These are phyloP conservation scores for Gastrophysa polygoni DNA, from an alignment of 2,888 invertebrate genomes.

Conservation along the genomic window DNA sequence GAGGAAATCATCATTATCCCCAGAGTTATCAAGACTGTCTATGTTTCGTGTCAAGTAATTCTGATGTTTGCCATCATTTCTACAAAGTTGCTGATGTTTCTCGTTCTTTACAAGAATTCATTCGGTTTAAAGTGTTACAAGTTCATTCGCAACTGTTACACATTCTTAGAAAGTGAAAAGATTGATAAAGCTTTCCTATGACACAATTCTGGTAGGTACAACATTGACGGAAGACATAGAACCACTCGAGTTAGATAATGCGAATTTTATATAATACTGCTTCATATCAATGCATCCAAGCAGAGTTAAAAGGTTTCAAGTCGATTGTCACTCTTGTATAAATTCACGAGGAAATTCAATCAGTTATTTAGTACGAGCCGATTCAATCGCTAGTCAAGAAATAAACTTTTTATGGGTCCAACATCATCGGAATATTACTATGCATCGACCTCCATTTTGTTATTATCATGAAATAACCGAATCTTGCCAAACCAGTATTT, in stretches of 20 bases:
- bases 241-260: conserved; percentile 21
- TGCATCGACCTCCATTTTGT: neutral
- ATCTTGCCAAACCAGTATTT: neutral
- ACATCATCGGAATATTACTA: neutral
- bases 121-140: conserved; percentile 32
- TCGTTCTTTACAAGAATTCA: no score
- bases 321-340: no score
- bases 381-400: no score
- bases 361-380: no score
- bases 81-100: no score
- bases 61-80: no score
- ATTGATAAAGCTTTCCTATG: conserved; percentile 40
- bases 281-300: neutral
- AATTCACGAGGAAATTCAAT: no score
- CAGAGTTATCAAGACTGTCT: no score
- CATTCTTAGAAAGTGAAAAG: conserved; percentile 40
- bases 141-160: conserved; percentile 32
- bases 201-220: conserved; percentile 34
- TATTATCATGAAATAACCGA: neutral
- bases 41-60: no score
- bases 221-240: conserved; percentile 11
- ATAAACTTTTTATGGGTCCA: neutral
- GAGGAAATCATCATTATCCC: no score
- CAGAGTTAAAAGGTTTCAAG: no score
- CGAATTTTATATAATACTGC: conserved; percentile 18